Conservation (phyloP, 2,888 invertebrate species). For the Saturnia japonica region DNA sequence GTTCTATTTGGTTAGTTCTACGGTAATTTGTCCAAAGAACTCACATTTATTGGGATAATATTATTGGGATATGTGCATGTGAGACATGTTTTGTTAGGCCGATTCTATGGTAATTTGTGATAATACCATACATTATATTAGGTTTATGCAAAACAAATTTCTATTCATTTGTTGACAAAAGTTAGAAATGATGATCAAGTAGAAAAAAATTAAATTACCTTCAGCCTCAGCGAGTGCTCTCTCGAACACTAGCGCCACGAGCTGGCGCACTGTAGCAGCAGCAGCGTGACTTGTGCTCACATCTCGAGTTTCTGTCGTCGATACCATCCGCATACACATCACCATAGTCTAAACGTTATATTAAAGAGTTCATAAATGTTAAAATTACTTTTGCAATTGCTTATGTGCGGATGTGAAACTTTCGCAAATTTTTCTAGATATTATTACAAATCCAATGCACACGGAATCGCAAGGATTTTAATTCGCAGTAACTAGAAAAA, state of each 20-base stretch:
- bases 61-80: no score
- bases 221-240: constrained; percentile 89
- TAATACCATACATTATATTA: neutral
- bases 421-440: no score
- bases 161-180: neutral
- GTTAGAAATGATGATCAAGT: no score
- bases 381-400: no score
- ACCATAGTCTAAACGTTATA: constrained; percentile 89
- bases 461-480: no score
- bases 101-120: neutral
- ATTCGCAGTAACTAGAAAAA: no score
- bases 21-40: no score
- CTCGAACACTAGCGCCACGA: constrained; percentile 96
- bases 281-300: constrained; percentile 97
- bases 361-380: neutral
- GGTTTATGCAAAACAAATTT: neutral
- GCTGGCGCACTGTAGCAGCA: constrained; percentile 97
- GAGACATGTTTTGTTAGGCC: no score
- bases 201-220: constrained; percentile 47
- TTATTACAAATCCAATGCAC: no score
- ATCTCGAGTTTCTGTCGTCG: constrained; percentile 91
- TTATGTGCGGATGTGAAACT: no score
- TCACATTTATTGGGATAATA: no score
- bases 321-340: constrained; percentile 97
- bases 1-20: no score